Percentiles rank a stretch among this genome's conserved stretches.
phyloP scores from a whole-genome alignment of 2,113 vertebrate species.

The Turdus rufiventris region DNA sequence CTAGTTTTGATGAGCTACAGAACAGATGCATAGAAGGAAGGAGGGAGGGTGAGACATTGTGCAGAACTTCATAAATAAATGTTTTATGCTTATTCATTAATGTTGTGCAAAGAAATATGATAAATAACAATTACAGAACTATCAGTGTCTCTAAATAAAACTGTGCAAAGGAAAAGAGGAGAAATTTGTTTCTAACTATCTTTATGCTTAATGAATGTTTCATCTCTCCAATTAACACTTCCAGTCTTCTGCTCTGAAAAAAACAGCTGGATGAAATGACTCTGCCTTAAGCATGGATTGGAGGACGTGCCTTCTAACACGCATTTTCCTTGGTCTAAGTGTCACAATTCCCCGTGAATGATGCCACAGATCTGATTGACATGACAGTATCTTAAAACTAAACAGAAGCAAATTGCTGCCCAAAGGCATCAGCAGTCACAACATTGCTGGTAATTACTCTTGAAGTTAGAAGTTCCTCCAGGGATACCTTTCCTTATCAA shows the following conservation, averaged over 20 bases:
- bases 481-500: neutral
- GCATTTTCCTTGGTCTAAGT: neutral
- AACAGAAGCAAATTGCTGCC: constrained; percentile 16
- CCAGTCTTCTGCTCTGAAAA: neutral
- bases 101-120: neutral
- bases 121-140: constrained; percentile 13
- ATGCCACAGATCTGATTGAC: neutral
- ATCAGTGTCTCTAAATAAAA: neutral
- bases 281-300: neutral
- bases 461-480: neutral
- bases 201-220: neutral
- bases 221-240: neutral
- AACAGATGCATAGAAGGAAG: neutral
- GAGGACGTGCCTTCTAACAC: neutral
- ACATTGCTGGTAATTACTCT: constrained; percentile 11
- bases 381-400: neutral
- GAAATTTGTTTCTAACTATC: neutral
- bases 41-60: neutral
- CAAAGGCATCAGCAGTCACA: constrained; percentile 9
- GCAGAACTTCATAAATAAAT: neutral
- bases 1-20: neutral
- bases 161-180: neutral
- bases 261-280: neutral
- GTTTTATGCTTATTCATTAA: neutral
- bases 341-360: neutral